These are phyloP conservation scores for Dermatemys mawii DNA, from an alignment of 2,113 vertebrate genomes.

Conservation along the genomic window DNA sequence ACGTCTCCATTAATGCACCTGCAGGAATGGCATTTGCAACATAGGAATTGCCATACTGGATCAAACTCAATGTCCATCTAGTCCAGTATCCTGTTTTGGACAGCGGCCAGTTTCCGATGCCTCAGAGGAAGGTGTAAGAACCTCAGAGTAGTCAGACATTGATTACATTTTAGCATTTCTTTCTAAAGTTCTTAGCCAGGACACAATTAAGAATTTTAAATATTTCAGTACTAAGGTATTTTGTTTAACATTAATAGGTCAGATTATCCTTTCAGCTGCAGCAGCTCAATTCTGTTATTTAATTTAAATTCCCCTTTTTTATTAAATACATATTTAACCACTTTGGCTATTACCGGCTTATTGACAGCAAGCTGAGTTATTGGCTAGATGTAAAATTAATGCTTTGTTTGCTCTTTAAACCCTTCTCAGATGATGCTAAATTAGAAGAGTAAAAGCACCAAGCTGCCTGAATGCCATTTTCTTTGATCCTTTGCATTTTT, in stretches of 20 bases:
- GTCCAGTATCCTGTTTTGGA: neutral
- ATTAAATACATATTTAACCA: neutral
- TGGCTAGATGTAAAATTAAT: neutral
- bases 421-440: neutral
- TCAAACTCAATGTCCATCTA: neutral
- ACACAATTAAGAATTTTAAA: neutral
- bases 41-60: neutral
- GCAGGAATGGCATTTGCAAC: neutral
- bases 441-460: neutral
- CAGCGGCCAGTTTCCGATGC: neutral
- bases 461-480: neutral
- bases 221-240: neutral
- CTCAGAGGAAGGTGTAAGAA: neutral
- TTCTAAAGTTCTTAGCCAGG: neutral
- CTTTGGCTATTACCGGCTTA: neutral
- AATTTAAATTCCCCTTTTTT: neutral
- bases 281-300: neutral
- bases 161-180: neutral
- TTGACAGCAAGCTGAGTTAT: neutral
- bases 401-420: neutral
- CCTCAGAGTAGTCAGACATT: neutral
- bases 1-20: neutral
- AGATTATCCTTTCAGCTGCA: neutral
- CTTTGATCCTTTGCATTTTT: neutral
- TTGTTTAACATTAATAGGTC: neutral